phyloP scores from a whole-genome alignment of 2,797 vertebrate species.

The Notolabrus celidotus region DNA sequence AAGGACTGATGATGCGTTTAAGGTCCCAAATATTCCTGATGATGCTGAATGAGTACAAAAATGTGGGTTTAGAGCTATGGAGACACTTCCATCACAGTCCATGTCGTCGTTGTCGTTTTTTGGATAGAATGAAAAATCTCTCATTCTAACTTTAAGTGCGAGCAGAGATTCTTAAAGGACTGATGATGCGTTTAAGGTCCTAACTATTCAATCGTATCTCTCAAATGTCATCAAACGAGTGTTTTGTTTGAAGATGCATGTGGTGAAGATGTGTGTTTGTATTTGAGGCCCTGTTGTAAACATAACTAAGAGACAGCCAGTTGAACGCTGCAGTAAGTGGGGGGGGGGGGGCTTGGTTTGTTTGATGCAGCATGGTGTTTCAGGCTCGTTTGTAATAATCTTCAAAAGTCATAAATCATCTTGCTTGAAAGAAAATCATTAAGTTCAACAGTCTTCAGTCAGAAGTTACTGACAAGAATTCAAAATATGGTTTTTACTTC shows the following conservation, averaged over 20 bases:
- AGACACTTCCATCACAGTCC: not conserved
- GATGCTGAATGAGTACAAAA: not conserved
- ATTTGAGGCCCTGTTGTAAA: constrained; percentile 39
- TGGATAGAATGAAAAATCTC: no score
- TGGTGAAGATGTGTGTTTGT: not conserved
- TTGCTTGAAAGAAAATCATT: constrained; percentile 46
- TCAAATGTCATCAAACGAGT: constrained; percentile 1
- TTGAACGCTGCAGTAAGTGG: constrained; percentile 2
- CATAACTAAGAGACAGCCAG: constrained; percentile 17
- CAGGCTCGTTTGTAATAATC: constrained; percentile 6
- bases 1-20: constrained; percentile 41
- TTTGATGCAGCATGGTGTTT: constrained; percentile 8
- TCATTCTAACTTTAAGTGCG: constrained; percentile 38
- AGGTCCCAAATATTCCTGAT: constrained; percentile 13
- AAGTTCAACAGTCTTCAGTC: constrained; percentile 70
- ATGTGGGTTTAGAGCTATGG: constrained; percentile 3
- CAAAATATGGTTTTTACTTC: constrained; percentile 30
- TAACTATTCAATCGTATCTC: constrained; percentile 14
- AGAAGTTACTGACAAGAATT: constrained; percentile 46
- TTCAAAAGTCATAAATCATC: no score
- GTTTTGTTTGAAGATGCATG: constrained; percentile 1
- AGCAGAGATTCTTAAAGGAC: constrained; percentile 32
- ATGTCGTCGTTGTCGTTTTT: no score
- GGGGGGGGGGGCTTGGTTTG: no score
- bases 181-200: constrained; percentile 35